Percentiles rank a stretch among this genome's conserved stretches.
Conservation (phyloP, 2,797 vertebrate species). For the Liasis olivaceus region DNA sequence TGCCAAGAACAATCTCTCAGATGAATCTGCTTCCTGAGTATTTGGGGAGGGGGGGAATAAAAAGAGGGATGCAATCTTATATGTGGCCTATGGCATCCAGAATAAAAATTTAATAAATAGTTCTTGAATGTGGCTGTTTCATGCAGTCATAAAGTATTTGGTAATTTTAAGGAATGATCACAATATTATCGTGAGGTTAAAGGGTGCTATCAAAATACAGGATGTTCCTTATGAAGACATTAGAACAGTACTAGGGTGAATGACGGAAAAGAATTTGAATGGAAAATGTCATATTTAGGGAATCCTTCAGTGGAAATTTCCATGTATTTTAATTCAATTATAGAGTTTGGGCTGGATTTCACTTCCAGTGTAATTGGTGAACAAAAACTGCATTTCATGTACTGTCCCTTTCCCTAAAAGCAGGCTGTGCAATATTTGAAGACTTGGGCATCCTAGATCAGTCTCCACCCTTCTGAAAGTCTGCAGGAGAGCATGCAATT, state of each 20-base stretch:
- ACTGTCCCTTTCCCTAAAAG: background rate
- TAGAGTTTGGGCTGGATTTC: background rate
- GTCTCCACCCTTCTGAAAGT: background rate
- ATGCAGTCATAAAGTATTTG: background rate
- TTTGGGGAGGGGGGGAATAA: background rate
- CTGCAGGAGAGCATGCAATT: background rate
- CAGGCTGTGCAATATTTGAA: background rate
- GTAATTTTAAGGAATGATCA: background rate
- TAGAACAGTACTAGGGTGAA: background rate
- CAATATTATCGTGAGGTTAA: background rate
- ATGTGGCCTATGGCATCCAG: background rate
- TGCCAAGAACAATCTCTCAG: background rate
- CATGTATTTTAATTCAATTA: background rate
- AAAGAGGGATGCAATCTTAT: background rate
- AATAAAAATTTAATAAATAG: background rate
- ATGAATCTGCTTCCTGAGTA: background rate
- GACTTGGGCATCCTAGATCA: background rate
- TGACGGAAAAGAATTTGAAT: background rate
- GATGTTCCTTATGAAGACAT: background rate
- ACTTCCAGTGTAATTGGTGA: rapidly evolving
- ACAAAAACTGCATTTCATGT: background rate
- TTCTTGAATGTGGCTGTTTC: background rate
- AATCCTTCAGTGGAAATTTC: background rate
- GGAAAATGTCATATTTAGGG: background rate
- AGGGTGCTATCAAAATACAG: background rate